phyloP scores from a whole-genome alignment of 2,113 vertebrate genomes.

The Ophiodon elongatus region DNA sequence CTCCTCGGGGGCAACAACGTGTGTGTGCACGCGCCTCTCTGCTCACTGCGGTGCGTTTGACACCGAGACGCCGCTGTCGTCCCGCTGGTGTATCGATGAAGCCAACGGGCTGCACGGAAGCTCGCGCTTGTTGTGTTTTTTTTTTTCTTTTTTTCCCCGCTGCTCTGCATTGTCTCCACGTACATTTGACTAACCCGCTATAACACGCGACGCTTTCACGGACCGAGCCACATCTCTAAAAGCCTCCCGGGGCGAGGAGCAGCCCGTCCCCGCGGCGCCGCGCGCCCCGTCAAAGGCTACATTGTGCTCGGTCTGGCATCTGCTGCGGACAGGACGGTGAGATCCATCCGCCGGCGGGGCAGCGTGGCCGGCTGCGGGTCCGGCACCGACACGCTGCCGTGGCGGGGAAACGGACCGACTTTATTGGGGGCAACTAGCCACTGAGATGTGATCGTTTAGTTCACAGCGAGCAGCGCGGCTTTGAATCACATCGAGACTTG shows the following conservation, averaged over 20 bases:
- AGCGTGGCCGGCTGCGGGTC: not conserved
- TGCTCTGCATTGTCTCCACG: not conserved
- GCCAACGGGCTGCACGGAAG: not conserved
- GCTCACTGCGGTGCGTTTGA: conserved; percentile 8
- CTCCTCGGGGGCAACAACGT: too few species aligned
- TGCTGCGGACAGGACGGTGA: conserved; percentile 63
- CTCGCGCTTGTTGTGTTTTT: not conserved
- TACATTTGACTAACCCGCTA: not conserved
- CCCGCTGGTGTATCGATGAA: conserved; percentile 17
- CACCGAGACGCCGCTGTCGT: not conserved
- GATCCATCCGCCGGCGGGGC: conserved; percentile 11
- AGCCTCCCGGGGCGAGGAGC: conserved; percentile 37
- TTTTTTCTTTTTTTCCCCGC: not conserved
- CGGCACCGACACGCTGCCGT: not conserved
- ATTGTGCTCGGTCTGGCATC: conserved; percentile 75
- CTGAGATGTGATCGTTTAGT: fast-evolving
- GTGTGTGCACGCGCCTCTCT: not conserved
- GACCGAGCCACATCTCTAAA: not conserved
- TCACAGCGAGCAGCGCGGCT: not conserved
- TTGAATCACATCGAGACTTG: not conserved
- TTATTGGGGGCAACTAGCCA: too few species aligned
- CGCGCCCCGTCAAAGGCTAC: conserved; percentile 71
- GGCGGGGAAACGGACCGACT: too few species aligned
- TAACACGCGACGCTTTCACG: not conserved
- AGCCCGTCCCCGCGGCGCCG: conserved; percentile 39